Conservation (phyloP, 2,888 invertebrate species). For the Mycalesis mineus region DNA sequence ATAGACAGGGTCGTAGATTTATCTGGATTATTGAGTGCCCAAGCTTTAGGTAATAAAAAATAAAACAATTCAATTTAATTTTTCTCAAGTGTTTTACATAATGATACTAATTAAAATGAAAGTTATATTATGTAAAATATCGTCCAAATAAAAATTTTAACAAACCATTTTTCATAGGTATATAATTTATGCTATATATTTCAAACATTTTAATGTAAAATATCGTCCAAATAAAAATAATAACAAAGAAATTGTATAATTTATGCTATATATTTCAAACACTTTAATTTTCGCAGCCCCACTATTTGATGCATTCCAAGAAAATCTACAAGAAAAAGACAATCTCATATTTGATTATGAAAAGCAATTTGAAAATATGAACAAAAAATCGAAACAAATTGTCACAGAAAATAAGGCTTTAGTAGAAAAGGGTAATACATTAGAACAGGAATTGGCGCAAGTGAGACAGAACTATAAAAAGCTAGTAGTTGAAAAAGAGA, state of each 20-base stretch:
- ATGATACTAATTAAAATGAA: too few species aligned
- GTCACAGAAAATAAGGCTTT: conserved; percentile 84
- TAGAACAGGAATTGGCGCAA: conserved; percentile 56
- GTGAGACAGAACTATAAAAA: conserved; percentile 66
- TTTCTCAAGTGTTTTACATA: too few species aligned
- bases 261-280: too few species aligned
- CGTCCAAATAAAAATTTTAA: too few species aligned
- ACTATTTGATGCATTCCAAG: conserved; percentile 87
- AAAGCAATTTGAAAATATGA: conserved; percentile 83
- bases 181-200: too few species aligned
- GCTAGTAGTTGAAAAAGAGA: conserved; percentile 64
- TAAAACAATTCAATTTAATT: not conserved
- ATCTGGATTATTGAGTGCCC: conserved; percentile 78
- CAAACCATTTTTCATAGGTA: too few species aligned
- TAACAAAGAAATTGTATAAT: too few species aligned
- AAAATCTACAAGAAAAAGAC: conserved; percentile 86
- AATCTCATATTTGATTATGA: conserved; percentile 84
- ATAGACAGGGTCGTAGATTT: conserved; percentile 60
- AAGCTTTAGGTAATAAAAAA: conserved; percentile 74
- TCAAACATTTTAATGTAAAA: too few species aligned
- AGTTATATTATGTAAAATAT: too few species aligned
- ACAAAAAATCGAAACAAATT: conserved; percentile 84
- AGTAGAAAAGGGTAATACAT: conserved; percentile 50
- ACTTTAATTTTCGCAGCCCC: conserved; percentile 68
- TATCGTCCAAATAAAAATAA: too few species aligned